Percentiles rank a stretch among this genome's conserved stretches.
Evolutionary conservation across 2,797 vertebrate genomes (phyloP).

Genomic region (Myotis findleyi): DNA sequence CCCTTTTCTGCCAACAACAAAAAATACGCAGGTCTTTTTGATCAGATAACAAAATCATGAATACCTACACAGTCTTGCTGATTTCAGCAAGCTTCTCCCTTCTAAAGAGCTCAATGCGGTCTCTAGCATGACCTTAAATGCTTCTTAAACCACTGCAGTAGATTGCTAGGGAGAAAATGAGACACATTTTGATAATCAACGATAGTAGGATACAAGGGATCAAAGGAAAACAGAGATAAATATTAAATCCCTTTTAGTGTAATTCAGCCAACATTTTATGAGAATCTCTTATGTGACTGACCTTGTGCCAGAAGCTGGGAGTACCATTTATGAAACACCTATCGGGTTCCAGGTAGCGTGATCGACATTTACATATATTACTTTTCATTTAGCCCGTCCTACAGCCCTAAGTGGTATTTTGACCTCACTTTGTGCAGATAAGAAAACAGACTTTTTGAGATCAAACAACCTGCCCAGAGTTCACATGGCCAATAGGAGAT

Average conservation of each 20-base stretch:
- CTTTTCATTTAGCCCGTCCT: background rate
- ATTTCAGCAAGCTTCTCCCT: conserved; percentile 18
- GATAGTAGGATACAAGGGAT: background rate
- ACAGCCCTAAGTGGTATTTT: background rate
- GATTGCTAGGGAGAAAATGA: background rate
- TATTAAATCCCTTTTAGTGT: conserved; percentile 19
- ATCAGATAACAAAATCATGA: background rate
- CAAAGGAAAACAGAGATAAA: conserved; percentile 43
- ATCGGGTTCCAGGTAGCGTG: background rate
- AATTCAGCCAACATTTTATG: conserved; percentile 17
- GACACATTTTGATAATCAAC: background rate
- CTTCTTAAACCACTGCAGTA: background rate
- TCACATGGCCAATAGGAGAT: background rate
- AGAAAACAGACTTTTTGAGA: background rate
- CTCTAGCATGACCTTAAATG: background rate
- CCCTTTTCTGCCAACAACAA: conserved; percentile 7
- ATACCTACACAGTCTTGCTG: background rate
- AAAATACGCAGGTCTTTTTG: background rate
- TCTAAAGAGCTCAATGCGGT: background rate
- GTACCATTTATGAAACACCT: background rate
- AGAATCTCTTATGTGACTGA: background rate
- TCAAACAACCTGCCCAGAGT: background rate
- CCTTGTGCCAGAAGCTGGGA: background rate
- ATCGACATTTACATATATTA: background rate
- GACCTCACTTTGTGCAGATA: background rate